phyloP scores from a whole-genome alignment of 1,140 invertebrate species.

The Nomia melanderi region DNA sequence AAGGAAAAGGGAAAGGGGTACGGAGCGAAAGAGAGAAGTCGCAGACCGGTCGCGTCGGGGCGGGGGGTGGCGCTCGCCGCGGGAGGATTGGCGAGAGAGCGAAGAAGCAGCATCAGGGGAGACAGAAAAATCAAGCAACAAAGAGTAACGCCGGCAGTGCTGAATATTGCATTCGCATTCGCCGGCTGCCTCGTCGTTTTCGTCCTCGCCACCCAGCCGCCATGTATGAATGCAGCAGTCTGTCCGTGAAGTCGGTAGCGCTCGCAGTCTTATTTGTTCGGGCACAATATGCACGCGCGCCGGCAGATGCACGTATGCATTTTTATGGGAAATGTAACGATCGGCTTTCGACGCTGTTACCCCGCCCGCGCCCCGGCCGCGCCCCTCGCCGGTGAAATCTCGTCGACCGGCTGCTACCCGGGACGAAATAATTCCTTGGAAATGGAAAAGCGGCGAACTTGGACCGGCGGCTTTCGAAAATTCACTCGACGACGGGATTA shows the following conservation, averaged over 20 bases:
- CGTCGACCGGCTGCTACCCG: background rate
- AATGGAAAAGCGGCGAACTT: too few relatives aligned
- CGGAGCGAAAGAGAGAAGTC: background rate
- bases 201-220: constrained; percentile 19
- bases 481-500: too few relatives aligned
- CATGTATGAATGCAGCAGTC: constrained; percentile 40
- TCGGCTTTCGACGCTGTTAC: constrained; percentile 27
- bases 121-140: constrained; percentile 64
- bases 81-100: background rate
- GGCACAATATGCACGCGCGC: constrained; percentile 37
- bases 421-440: too few relatives aligned
- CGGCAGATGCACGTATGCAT: constrained; percentile 11
- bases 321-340: constrained; percentile 24
- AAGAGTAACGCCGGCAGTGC: constrained; percentile 51
- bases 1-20: too few relatives aligned
- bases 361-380: background rate
- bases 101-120: constrained; percentile 36
- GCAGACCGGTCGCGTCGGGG: constrained; percentile 1
- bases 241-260: constrained; percentile 4
- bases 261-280: constrained; percentile 35
- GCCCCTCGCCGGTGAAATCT: background rate
- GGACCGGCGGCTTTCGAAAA: too few relatives aligned
- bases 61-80: too few relatives aligned
- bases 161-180: constrained; percentile 64
- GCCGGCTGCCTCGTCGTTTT: constrained; percentile 34